Conservation (phyloP, 2,113 vertebrate species). For the Cyrtonyx montezumae region DNA sequence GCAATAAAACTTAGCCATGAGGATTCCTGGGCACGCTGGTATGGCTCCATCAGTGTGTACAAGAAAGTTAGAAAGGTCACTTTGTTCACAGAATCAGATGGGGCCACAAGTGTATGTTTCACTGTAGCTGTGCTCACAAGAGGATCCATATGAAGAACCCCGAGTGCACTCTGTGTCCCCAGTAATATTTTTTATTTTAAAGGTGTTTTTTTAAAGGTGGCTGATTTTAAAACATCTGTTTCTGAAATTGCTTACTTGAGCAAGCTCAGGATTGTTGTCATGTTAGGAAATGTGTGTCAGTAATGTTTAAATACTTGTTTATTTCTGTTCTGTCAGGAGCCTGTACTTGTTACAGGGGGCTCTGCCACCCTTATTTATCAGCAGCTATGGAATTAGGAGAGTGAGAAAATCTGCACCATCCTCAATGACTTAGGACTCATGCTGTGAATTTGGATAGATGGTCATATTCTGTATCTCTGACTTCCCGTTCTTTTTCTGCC, state of each 20-base stretch:
- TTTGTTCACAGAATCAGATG: neutral
- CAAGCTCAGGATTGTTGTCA: neutral
- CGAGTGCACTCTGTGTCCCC: rapidly evolving
- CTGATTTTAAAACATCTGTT: neutral
- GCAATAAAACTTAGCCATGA: neutral
- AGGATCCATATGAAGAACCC: neutral
- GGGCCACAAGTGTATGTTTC: neutral
- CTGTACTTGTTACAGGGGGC: neutral
- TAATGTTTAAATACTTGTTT: neutral
- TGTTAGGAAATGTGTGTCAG: neutral
- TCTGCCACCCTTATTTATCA: neutral
- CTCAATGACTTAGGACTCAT: neutral
- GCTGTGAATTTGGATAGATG: neutral
- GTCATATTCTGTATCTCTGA: neutral
- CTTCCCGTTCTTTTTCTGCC: neutral
- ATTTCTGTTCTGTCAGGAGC: neutral
- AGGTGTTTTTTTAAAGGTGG: neutral
- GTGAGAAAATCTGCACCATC: neutral
- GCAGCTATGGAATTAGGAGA: neutral
- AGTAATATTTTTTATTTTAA: neutral
- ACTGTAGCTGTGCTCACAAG: neutral
- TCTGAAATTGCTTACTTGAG: neutral
- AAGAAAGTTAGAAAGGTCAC: neutral
- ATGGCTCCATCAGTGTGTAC: neutral
- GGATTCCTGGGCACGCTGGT: neutral